Evolutionary conservation across 1,140 invertebrate species (phyloP).

Genomic region (Aphidius gifuensis): DNA sequence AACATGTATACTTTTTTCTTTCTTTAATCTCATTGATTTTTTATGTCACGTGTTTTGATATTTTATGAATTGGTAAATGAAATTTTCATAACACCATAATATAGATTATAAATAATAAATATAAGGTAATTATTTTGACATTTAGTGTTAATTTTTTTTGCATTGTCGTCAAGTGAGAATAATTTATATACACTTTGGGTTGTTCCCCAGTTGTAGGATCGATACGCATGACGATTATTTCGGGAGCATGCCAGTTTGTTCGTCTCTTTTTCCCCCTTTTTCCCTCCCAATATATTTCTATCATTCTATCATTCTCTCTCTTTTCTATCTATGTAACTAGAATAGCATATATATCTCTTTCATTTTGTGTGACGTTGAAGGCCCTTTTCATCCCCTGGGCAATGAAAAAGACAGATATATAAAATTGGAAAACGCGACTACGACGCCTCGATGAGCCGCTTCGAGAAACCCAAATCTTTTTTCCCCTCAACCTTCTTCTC

Average conservation of each 20-base stretch:
- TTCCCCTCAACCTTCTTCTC: slow-evolving; percentile 13
- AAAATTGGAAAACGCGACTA: slow-evolving; percentile 21
- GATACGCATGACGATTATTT: slow-evolving; percentile 33
- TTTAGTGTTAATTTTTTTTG: too few relatives aligned
- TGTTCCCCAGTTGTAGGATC: slow-evolving; percentile 24
- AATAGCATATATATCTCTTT: background rate
- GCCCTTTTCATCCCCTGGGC: slow-evolving; percentile 20
- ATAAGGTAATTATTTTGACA: too few relatives aligned
- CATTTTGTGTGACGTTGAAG: slow-evolving; percentile 13
- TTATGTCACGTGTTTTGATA: too few relatives aligned
- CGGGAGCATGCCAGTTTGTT: slow-evolving; percentile 28
- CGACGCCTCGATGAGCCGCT: slow-evolving; percentile 25
- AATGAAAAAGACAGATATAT: slow-evolving; percentile 13
- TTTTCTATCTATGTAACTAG: background rate
- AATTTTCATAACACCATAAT: too few relatives aligned
- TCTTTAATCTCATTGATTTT: too few relatives aligned
- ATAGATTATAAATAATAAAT: too few relatives aligned
- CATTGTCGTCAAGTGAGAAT: too few relatives aligned
- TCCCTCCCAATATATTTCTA: background rate
- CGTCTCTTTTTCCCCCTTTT: slow-evolving; percentile 5
- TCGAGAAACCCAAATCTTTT: slow-evolving; percentile 13
- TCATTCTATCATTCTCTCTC: background rate
- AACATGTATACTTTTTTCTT: too few relatives aligned
- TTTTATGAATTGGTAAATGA: too few relatives aligned
- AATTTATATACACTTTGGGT: slow-evolving; percentile 1